Evolutionary conservation across 2,888 invertebrate genomes (phyloP), one percentile per base, ranked within the genome.

Genomic region (Stenoptilia bipunctidactyla): DNA sequence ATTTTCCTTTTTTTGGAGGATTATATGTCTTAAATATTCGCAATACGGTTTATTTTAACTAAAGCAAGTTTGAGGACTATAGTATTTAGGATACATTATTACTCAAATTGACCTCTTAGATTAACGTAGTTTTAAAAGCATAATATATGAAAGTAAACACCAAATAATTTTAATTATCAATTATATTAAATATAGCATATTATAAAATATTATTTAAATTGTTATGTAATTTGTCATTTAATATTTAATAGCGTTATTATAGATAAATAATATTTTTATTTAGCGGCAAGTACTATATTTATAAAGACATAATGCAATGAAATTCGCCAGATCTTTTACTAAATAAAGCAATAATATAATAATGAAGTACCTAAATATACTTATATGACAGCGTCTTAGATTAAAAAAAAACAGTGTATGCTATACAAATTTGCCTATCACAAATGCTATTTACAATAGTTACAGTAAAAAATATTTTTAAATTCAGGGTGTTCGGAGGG

Each of bases 121-220:
- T 34, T 13, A 9, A 15, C 13, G n/a, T 41, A 38, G 27, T 35
- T 34, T 4, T n/a, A 30, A 27, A 56, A 46, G 51, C 65, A 62
- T 62, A 63, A 58, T 58, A 61, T 71, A 76, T 69, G 68, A 68
- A 76, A 61, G 58, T 69, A 62, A 75, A 79, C 79, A 79, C 79
- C 79, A 79, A 79, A 61, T 77, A 75, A 61, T 62, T 65, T 66
- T 74, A 72, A 66, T 57, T 47, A 55, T 57, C 63, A 55, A 57
- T 61, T 55, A 57, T 52, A 55, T 51, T 51, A 55, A 38, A 56
- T 51, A 49, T 49, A 50, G 53, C 52, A 46, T 56, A 49, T 49
- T 49, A 46, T 50, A 45, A 45, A 45, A 56, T 53, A 50, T 52
- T 47, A 48, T 51, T 34, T 3, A 52, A 49, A 51, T 39, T 45